Evolutionary conservation across 2,797 vertebrate species (phyloP).

Genomic region (Triplophysa yarkandensis): DNA sequence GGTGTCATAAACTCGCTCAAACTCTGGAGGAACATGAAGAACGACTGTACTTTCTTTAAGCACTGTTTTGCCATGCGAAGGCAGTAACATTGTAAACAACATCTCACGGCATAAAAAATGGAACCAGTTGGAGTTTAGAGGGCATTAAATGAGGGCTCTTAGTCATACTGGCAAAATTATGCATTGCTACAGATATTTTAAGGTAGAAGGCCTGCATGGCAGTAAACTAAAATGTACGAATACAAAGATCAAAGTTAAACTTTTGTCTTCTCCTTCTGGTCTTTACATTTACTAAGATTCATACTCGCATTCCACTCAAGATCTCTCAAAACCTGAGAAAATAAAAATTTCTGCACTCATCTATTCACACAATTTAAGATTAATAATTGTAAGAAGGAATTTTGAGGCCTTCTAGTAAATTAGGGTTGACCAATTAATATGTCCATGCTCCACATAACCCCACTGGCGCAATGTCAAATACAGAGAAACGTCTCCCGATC

Average conservation of each 20-base stretch:
- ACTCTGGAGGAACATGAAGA: conserved; percentile 4
- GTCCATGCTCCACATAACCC: neutral
- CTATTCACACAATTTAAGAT: conserved; percentile 4
- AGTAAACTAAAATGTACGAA: neutral
- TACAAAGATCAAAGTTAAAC: neutral
- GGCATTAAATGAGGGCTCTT: conserved; percentile 15
- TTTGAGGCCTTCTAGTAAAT: conserved; percentile 7
- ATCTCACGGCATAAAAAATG: conserved; percentile 13
- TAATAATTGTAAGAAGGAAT: conserved; percentile 9
- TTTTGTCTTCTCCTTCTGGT: neutral
- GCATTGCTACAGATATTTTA: conserved; percentile 33
- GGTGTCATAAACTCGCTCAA: conserved; percentile 22
- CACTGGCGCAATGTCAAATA: conserved; percentile 17
- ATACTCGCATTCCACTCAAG: too few species aligned
- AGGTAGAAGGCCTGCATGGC: neutral
- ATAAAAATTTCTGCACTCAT: conserved; percentile 9
- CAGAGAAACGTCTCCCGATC: conserved; percentile 13
- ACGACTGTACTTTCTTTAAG: conserved; percentile 10
- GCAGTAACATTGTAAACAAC: neutral
- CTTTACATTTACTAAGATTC: neutral
- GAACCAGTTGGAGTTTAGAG: conserved; percentile 29
- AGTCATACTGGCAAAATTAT: conserved; percentile 30
- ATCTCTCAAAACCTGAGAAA: neutral
- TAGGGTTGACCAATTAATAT: conserved; percentile 23
- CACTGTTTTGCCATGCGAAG: conserved; percentile 15